Evolutionary conservation across 2,888 invertebrate genomes (phyloP).

Genomic region (Sceliomorpha sp.): DNA sequence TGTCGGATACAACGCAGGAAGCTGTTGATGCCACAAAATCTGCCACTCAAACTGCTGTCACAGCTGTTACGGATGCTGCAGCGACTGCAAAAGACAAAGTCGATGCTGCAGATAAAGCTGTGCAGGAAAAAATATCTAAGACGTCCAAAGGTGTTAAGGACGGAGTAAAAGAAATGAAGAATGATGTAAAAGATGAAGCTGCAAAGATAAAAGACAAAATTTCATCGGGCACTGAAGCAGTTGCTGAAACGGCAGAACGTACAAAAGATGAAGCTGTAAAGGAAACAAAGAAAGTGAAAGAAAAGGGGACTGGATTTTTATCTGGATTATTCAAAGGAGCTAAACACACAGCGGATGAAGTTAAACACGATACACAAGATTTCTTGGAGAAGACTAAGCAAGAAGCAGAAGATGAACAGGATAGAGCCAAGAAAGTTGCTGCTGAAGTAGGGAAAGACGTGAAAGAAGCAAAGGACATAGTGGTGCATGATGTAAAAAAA

Average conservation of each 20-base stretch:
- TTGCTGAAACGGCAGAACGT: no score
- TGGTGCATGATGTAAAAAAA: conserved; percentile 55
- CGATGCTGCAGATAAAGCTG: no score
- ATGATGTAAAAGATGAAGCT: no score
- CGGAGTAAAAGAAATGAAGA: no score
- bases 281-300: conserved; percentile 51
- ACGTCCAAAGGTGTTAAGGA: no score
- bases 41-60: conserved; percentile 2
- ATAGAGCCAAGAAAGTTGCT: conserved; percentile 40
- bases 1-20: conserved; percentile 18
- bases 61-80: conserved; percentile 22
- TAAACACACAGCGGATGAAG: no score
- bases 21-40: neutral
- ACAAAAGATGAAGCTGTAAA: conserved; percentile 27
- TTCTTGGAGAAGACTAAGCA: conserved; percentile 17
- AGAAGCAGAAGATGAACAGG: conserved; percentile 54
- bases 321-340: no score
- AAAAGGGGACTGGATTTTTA: no score
- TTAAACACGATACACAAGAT: neutral
- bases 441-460: conserved; percentile 25
- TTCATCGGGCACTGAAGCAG: no score
- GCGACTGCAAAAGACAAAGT: no score
- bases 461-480: conserved; percentile 46
- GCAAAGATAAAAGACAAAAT: no score
- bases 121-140: no score